Conservation (phyloP, 1,140 invertebrate genomes). For the Bombus difficillimus region DNA sequence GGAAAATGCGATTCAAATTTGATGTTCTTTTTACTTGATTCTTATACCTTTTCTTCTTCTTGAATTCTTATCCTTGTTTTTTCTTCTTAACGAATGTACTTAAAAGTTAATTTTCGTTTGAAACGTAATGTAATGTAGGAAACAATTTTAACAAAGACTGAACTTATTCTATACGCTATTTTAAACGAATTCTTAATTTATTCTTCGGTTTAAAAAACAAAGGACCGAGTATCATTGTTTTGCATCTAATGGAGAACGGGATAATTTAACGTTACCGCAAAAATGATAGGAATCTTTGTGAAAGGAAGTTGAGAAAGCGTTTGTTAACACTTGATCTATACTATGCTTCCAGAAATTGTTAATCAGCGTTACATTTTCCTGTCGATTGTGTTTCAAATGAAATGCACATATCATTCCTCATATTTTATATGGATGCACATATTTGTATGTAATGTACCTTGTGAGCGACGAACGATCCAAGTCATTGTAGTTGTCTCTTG, state of each 20-base stretch:
- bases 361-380: neutral
- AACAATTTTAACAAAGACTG: too few species aligned
- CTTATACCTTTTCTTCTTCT: too few species aligned
- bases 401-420: neutral
- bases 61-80: too few species aligned
- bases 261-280: neutral
- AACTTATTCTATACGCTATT: too few species aligned
- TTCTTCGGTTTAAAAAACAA: too few species aligned
- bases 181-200: too few species aligned
- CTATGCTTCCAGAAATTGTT: neutral
- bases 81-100: too few species aligned
- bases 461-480: conserved; percentile 20
- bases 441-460: conserved; percentile 38
- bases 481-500: conserved; percentile 43
- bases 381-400: neutral
- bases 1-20: too few species aligned
- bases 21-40: too few species aligned
- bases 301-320: neutral
- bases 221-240: neutral
- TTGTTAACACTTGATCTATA: neutral
- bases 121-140: too few species aligned
- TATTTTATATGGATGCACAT: conserved; percentile 14
- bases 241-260: neutral
- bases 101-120: too few species aligned
- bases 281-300: neutral